Percentiles rank a stretch among this genome's conserved stretches.
Evolutionary conservation across 2,113 vertebrate species (phyloP).

Genomic region (Balaeniceps rex): DNA sequence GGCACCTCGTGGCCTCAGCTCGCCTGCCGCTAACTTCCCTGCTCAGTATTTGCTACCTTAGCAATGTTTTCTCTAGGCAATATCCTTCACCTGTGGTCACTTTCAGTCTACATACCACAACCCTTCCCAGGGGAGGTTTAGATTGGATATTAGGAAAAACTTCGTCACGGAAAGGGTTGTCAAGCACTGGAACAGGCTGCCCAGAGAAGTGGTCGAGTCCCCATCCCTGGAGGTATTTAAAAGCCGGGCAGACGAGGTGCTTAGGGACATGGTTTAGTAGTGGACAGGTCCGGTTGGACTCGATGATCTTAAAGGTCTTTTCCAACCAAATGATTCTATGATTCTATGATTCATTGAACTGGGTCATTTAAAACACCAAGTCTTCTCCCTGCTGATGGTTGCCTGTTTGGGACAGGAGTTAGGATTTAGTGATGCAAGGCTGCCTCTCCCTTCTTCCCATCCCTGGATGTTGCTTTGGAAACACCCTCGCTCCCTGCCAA

Average conservation of each 20-base stretch:
- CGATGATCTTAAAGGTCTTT: too few species aligned
- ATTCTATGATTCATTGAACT: neutral
- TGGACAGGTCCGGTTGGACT: too few species aligned
- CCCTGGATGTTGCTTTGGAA: neutral
- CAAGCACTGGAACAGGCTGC: too few species aligned
- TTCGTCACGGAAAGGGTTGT: too few species aligned
- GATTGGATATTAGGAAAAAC: too few species aligned
- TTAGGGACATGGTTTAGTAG: too few species aligned
- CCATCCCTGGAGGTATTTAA: too few species aligned
- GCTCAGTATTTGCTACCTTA: neutral
- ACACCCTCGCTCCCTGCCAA: neutral
- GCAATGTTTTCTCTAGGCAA: neutral
- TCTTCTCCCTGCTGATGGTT: neutral
- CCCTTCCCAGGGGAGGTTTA: too few species aligned
- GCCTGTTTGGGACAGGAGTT: neutral
- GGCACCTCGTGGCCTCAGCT: neutral
- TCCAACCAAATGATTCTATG: too few species aligned
- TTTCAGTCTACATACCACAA: neutral
- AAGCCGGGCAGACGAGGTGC: too few species aligned
- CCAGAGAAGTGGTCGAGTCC: too few species aligned
- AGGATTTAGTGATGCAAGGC: neutral
- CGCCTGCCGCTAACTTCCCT: neutral
- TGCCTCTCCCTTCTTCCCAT: neutral
- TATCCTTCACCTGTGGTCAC: neutral
- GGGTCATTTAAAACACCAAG: neutral